Evolutionary conservation across 2,888 invertebrate species (phyloP), one percentile per base, ranked within the genome.

Genomic region (Spilosoma lubricipeda): DNA sequence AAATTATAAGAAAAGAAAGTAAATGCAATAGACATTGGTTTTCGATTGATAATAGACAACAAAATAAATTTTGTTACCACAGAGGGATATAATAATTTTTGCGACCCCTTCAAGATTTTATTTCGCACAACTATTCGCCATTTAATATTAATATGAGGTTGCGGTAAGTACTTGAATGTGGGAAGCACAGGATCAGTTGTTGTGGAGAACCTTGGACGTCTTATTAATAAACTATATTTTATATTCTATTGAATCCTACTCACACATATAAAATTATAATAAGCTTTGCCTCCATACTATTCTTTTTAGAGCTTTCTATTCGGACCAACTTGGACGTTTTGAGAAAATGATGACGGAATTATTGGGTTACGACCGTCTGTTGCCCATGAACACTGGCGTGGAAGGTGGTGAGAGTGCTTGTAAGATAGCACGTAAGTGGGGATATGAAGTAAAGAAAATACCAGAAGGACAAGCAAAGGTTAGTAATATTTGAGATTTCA

Each of bases 381-480:
- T 99, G 80, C 98, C 99, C 1, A 99, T 99, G 98, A 99, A 99
- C 91, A 98, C 99, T 0, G 99, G 99, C 30, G 99, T 99, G 0
- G 99, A 99, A 91, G 99, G 98, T 7, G 98, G 99, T 3, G 99
- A 99, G 92, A 98, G 99, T 0, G 99, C 99, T 0, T 98, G 98
- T 87, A 99, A 99, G 92, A 96, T 99, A 82, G 98, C 99, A 1
- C 96, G 99, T 71, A 98, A 98, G 92, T 99, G 99, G 99, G 99
- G 97, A 0, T 99, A 99, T 90, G 96, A 96, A 15, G 97, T 97
- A 77, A 99, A 99, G 94, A 97, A 97, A 77, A 97, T 99, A 80
- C 97, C 98, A 0, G 94, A 97, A 13, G 97, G 99, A 90, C 94
- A 98, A 89, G 99, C 98, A 0, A 98, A 98, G 94, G 93, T 95